Evolutionary conservation across 2,113 vertebrate species (phyloP).

Genomic region (Herpetotheres cachinnans): DNA sequence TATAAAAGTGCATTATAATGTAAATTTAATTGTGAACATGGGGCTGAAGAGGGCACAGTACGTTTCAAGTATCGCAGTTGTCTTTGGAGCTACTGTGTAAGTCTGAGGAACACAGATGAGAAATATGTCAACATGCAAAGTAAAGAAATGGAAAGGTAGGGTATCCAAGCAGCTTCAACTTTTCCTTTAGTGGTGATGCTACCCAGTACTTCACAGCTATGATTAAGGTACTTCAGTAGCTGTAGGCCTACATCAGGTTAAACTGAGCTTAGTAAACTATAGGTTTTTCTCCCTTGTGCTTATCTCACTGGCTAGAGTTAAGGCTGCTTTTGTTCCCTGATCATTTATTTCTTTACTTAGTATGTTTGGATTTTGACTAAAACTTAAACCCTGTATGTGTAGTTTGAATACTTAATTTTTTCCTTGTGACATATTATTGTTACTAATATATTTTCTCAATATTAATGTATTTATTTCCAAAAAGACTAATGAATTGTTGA

Average conservation of each 20-base stretch:
- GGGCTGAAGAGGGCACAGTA: background rate
- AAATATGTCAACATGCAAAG: background rate
- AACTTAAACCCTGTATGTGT: background rate
- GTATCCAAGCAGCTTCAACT: background rate
- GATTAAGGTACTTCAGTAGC: background rate
- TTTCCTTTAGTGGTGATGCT: background rate
- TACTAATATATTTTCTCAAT: rapidly evolving
- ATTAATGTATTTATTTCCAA: background rate
- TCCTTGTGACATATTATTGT: background rate
- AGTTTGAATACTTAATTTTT: background rate
- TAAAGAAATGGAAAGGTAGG: background rate
- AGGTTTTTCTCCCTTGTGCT: background rate
- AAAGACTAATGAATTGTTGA: background rate
- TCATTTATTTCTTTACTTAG: background rate
- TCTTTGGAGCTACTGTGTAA: background rate
- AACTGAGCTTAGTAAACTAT: background rate
- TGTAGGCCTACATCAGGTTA: background rate
- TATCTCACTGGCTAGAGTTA: background rate
- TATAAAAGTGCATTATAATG: background rate
- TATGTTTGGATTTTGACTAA: background rate
- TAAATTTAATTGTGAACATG: background rate
- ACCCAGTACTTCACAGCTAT: background rate
- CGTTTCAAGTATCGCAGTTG: background rate
- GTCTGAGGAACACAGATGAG: background rate
- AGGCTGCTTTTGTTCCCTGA: background rate